Conservation (phyloP, 2,888 invertebrate genomes). For the Aspidiotus destructor region DNA sequence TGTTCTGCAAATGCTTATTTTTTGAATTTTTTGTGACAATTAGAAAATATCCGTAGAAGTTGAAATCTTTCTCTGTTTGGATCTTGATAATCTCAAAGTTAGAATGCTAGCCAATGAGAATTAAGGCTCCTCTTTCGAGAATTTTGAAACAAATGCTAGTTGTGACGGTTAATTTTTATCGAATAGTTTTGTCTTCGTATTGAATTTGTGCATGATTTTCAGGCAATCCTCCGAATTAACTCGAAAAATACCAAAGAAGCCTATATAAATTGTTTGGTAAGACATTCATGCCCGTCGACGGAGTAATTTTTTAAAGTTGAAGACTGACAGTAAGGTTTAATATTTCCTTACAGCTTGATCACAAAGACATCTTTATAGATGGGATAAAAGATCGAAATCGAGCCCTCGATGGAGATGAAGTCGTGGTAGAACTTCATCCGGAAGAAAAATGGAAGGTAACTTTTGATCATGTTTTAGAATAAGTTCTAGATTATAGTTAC, state of each 20-base stretch:
- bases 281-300: background rate
- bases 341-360: constrained; percentile 43
- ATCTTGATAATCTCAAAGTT: too few species aligned
- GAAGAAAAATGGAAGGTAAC: constrained; percentile 36
- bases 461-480: background rate
- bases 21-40: background rate
- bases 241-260: constrained; percentile 16
- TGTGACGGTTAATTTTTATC: too few species aligned
- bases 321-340: background rate
- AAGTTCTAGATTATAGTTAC: too few species aligned
- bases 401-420: constrained; percentile 75
- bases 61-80: too few species aligned
- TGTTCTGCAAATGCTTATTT: background rate
- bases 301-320: background rate
- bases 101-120: too few species aligned
- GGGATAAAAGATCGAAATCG: constrained; percentile 63
- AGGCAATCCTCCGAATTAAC: constrained; percentile 16
- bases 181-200: too few species aligned
- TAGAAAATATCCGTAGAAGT: background rate
- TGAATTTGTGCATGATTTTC: background rate
- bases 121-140: too few species aligned
- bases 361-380: constrained; percentile 63
- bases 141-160: too few species aligned
- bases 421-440: constrained; percentile 43
- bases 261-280: constrained; percentile 5